These are phyloP conservation scores for Opisthograptis luteolata DNA, from an alignment of 2,888 invertebrate species.

Conservation along the genomic window DNA sequence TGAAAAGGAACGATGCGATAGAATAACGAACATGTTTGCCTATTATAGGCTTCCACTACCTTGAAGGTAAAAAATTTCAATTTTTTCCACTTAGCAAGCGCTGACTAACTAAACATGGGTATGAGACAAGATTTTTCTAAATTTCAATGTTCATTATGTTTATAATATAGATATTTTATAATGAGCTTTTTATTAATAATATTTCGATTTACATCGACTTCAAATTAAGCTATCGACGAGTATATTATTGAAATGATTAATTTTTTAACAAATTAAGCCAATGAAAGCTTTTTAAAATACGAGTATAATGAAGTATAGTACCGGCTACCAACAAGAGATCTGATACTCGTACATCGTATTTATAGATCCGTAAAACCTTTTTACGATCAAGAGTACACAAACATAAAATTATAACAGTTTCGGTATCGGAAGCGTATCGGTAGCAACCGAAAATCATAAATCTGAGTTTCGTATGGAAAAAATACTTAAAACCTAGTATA, in stretches of 20 bases:
- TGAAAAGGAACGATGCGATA: background rate
- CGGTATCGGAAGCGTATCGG: slow-evolving; percentile 49
- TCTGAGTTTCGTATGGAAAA: slow-evolving; percentile 44
- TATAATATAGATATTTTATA: too few species aligned
- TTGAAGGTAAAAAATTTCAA: background rate
- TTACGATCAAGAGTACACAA: slow-evolving; percentile 67
- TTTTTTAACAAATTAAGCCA: too few species aligned
- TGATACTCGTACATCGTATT: slow-evolving; percentile 63
- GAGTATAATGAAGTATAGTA: too few species aligned
- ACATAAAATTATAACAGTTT: slow-evolving; percentile 71
- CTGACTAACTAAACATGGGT: too few species aligned
- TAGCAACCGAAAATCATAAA: slow-evolving; percentile 67
- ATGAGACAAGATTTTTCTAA: too few species aligned
- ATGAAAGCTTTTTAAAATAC: too few species aligned
- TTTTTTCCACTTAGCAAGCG: background rate
- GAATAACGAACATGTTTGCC: background rate
- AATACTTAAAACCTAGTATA: background rate
- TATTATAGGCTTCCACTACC: background rate
- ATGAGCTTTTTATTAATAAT: too few species aligned
- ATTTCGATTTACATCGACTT: too few species aligned
- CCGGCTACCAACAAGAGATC: slow-evolving; percentile 41
- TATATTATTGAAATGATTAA: too few species aligned
- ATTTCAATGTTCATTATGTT: too few species aligned
- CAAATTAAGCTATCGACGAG: too few species aligned
- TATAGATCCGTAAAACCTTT: slow-evolving; percentile 71